phyloP scores from a whole-genome alignment of 2,113 vertebrate genomes.

The Tragelaphus buxtoni region DNA sequence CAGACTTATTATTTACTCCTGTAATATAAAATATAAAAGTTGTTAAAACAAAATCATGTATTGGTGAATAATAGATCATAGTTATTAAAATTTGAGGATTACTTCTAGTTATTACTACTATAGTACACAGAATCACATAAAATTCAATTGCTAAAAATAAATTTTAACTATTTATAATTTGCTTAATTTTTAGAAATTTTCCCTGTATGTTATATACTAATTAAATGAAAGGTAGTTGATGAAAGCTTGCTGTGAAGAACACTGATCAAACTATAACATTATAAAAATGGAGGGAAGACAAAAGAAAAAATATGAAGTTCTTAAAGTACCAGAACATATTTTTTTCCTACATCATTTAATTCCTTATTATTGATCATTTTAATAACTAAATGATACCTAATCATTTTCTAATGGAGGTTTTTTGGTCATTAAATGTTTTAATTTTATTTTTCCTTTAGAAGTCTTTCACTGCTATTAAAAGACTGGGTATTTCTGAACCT shows the following conservation, averaged over 20 bases:
- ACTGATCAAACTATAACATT: background rate
- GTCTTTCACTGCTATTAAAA: background rate
- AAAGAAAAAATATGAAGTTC: background rate
- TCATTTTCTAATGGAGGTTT: background rate
- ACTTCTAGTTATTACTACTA: background rate
- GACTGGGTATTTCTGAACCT: background rate
- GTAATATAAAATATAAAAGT: background rate
- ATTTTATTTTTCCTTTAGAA: background rate
- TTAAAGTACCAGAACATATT: background rate
- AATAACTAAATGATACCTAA: background rate
- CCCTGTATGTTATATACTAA: background rate
- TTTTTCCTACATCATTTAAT: background rate
- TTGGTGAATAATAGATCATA: background rate
- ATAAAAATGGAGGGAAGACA: background rate
- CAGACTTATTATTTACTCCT: constrained; percentile 97
- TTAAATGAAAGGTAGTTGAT: background rate
- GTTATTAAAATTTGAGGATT: background rate
- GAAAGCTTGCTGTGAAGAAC: background rate
- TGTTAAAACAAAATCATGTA: background rate
- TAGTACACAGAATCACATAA: background rate
- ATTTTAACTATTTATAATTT: background rate
- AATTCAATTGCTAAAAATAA: constrained; percentile 9
- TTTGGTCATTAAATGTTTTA: background rate
- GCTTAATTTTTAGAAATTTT: constrained; percentile 6
- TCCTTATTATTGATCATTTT: background rate